These are phyloP conservation scores for Neodiprion pinetum DNA, from an alignment of 1,140 invertebrate species.

Conservation along the genomic window DNA sequence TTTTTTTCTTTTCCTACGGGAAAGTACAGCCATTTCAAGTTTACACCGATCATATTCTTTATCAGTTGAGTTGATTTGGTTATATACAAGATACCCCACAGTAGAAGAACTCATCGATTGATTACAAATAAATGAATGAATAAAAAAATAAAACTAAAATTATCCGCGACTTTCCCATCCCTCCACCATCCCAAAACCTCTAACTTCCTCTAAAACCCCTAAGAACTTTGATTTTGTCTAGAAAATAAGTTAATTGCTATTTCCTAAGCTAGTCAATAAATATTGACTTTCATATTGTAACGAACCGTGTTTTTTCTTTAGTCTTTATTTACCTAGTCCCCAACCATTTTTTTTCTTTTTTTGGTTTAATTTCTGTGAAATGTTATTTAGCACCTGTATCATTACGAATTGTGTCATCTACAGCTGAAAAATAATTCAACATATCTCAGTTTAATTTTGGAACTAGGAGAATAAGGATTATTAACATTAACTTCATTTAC, in stretches of 20 bases:
- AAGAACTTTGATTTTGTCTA: slow-evolving; percentile 30
- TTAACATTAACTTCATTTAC: too few relatives aligned
- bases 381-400: too few relatives aligned
- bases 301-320: too few relatives aligned
- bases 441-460: too few relatives aligned
- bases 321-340: too few relatives aligned
- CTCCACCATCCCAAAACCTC: slow-evolving; percentile 54
- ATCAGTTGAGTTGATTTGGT: slow-evolving; percentile 50
- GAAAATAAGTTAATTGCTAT: not conserved
- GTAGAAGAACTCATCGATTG: slow-evolving; percentile 21
- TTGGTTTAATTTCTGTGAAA: too few relatives aligned
- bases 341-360: too few relatives aligned
- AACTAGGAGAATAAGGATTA: too few relatives aligned
- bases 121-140: slow-evolving; percentile 29
- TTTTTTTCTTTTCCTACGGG: slow-evolving; percentile 39
- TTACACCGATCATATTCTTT: slow-evolving; percentile 58
- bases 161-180: slow-evolving; percentile 36
- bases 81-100: slow-evolving; percentile 27
- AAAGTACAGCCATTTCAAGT: slow-evolving; percentile 16
- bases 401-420: too few relatives aligned
- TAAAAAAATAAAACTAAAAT: slow-evolving; percentile 33
- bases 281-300: slow-evolving; percentile 14
- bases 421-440: too few relatives aligned
- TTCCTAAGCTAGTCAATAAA: slow-evolving; percentile 19
- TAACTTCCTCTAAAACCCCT: slow-evolving; percentile 19